phyloP scores from a whole-genome alignment of 2,888 invertebrate genomes.

The Saturnia japonica region DNA sequence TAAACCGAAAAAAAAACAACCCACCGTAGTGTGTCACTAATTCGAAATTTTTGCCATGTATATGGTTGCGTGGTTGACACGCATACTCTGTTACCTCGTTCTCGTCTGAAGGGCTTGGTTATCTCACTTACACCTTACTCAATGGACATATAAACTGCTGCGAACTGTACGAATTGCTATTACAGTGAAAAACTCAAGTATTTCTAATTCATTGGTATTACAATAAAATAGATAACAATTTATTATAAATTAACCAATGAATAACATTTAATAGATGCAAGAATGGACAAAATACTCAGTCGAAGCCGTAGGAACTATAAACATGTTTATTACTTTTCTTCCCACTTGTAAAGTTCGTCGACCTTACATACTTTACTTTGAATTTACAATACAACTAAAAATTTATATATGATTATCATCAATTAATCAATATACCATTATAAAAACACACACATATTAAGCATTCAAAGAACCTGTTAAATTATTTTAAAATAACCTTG shows the following conservation, averaged over 20 bases:
- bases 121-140: not conserved
- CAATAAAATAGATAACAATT: conserved; percentile 11
- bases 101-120: not conserved
- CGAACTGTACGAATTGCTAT: no score
- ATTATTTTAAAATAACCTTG: conserved; percentile 9
- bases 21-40: not conserved
- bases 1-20: not conserved
- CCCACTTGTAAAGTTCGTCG: conserved; percentile 65
- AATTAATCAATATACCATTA: conserved; percentile 61
- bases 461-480: conserved; percentile 15
- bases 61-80: not conserved
- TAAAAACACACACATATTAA: conserved; percentile 18
- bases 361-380: conserved; percentile 65
- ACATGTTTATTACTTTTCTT: conserved; percentile 73
- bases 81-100: not conserved
- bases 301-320: conserved; percentile 46
- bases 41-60: not conserved
- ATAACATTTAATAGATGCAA: conserved; percentile 30
- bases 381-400: conserved; percentile 72
- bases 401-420: conserved; percentile 72
- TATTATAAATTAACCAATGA: conserved; percentile 1
- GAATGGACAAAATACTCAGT: conserved; percentile 49
- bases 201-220: not conserved
- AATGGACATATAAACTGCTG: not conserved
- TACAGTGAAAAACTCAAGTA: not conserved